These are phyloP conservation scores for Setipinna tenuifilis DNA, from an alignment of 2,797 vertebrate species.

Conservation along the genomic window DNA sequence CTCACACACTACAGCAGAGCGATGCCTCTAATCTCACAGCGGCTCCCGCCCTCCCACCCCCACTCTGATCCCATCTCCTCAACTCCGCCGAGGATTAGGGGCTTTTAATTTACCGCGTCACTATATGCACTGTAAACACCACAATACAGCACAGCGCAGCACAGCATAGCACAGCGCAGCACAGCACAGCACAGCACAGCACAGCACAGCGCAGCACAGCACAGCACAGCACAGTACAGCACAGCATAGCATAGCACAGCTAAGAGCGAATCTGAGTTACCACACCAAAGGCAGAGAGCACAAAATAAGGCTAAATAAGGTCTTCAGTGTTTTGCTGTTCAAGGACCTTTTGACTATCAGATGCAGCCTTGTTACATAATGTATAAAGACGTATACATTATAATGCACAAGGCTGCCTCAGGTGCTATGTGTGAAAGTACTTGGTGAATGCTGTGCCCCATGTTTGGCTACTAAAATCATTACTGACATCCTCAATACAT, in stretches of 20 bases:
- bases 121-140: constrained; percentile 1
- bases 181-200: neutral
- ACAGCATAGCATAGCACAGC: no score
- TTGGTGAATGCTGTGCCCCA: no score
- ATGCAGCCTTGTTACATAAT: no score
- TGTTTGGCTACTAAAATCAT: no score
- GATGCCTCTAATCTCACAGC: neutral
- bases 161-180: neutral
- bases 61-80: neutral
- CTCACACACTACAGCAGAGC: neutral
- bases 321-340: no score
- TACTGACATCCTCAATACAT: no score
- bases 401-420: no score
- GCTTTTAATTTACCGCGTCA: neutral
- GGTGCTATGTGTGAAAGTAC: no score
- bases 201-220: no score
- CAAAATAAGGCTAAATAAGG: neutral
- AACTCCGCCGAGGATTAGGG: neutral
- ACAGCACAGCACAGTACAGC: no score
- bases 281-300: neutral
- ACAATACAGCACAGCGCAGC: neutral
- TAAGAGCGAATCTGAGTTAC: neutral
- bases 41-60: neutral
- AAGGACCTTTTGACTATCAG: no score
- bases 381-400: no score